Base-by-base conservation (phyloP, 2,888 invertebrate species). In the Petrolisthes cinctipes region DNA sequence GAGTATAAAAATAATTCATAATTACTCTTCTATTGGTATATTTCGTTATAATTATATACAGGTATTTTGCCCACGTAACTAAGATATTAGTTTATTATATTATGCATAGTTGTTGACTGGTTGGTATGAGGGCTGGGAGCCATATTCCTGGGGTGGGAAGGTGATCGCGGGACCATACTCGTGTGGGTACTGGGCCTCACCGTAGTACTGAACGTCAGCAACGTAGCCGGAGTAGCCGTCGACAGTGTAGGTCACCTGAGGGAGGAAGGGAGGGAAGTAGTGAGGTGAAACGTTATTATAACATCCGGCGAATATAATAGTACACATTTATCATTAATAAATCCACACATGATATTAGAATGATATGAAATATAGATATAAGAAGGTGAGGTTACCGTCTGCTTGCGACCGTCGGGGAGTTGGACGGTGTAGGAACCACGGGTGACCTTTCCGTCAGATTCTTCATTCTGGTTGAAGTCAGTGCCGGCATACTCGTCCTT, bases 111-210 rank as follows among this genome's bases (percentile, higher is more conserved):
- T 37, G 37, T 37, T 37, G 37, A 37, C 37, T 14, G 71, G 84
- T 5, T 80, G 20, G 89, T 86, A 82, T 14, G 83, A 66, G 51
- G 78, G 78, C 78, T 78, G 17, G 68, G 88, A 66, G 37, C 56
- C 68, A 75, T 89, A 83, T 66, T 68, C 53, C 76, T 82, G 73
- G 20, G 86, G 81, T 9, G 68, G 23, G 61, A 86, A 86, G 61
- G 86, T 83, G 83, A 89, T 73, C 51, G 89, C 66, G n/a, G 86
- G 86, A 17, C 78, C 82, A 54, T 79, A 84, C 57, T 86, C 61
- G 23, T 73, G 57, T 83, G 93, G 93, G 91, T 95, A 96, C 37
- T 93, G 93, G 0, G 96, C 95, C 89, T 95, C 94, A 0, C 96
- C 96, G 92, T 96, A 96, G 37, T 37, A 37, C 37, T 37, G 37